Evolutionary conservation across 2,113 vertebrate species (phyloP).

Genomic region (Psephotus haematonotus): DNA sequence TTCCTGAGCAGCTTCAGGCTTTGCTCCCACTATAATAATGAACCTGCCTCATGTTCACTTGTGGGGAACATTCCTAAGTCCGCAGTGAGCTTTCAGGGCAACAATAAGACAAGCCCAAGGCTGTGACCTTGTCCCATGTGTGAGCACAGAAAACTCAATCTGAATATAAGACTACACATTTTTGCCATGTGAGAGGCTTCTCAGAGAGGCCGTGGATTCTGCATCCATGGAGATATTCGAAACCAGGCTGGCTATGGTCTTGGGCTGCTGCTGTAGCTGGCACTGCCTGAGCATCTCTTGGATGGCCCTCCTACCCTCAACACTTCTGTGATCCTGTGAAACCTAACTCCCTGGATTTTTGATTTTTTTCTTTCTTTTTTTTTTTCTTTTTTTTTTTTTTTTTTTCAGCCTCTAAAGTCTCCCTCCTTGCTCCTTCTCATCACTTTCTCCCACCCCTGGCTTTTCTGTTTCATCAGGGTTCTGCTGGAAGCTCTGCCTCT

Average conservation of each 20-base stretch:
- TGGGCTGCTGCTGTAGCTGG: background rate
- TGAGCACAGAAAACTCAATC: background rate
- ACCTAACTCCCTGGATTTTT: background rate
- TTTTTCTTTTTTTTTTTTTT: background rate
- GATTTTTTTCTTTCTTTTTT: background rate
- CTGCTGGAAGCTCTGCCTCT: background rate
- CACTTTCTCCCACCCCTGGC: background rate
- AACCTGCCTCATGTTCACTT: rapidly evolving
- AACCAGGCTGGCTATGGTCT: background rate
- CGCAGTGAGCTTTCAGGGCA: background rate
- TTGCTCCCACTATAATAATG: background rate
- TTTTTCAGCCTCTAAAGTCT: background rate
- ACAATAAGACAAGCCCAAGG: background rate
- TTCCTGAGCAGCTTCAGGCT: background rate
- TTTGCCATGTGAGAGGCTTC: background rate
- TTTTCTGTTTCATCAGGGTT: background rate
- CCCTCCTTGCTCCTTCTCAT: background rate
- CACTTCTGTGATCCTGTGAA: background rate
- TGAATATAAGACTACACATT: background rate
- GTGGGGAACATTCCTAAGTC: background rate
- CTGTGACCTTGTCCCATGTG: background rate
- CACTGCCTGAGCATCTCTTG: background rate
- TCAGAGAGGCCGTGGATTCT: background rate
- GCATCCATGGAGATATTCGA: background rate
- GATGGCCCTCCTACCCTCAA: background rate